These are phyloP conservation scores for Peromyscus eremicus DNA, from an alignment of 2,797 vertebrate species.

Conservation along the genomic window DNA sequence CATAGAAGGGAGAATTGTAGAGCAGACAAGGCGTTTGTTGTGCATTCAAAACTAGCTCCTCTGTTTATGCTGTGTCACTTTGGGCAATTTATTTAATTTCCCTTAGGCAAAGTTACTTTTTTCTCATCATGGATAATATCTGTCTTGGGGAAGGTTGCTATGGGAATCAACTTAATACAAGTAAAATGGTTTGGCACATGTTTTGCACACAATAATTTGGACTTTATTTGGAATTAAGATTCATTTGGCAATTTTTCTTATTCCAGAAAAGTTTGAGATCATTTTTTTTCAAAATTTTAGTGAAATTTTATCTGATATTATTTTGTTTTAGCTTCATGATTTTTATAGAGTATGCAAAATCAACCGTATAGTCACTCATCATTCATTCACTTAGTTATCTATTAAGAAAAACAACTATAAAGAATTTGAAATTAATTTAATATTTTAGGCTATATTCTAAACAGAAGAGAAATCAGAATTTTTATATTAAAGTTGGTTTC, in stretches of 20 bases:
- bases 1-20: background rate
- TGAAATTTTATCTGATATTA: background rate
- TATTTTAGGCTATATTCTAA: background rate
- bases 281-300: background rate
- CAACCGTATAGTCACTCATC: background rate
- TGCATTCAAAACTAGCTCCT: conserved; percentile 18
- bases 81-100: conserved; percentile 64
- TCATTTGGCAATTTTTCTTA: background rate
- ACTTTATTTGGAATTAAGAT: conserved; percentile 61
- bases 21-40: background rate
- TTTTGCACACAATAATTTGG: conserved; percentile 50
- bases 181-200: conserved; percentile 2
- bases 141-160: background rate
- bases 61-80: conserved; percentile 36
- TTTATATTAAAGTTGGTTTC: background rate
- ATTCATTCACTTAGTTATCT: background rate
- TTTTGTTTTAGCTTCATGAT: background rate
- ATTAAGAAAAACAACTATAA: background rate
- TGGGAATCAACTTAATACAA: conserved; percentile 53
- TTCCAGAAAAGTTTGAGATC: background rate
- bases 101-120: conserved; percentile 39
- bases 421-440: background rate
- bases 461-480: background rate
- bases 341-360: background rate
- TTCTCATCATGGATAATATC: conserved; percentile 52